These are phyloP conservation scores for Macrocentrus cingulum DNA, from an alignment of 1,140 invertebrate genomes.

Conservation along the genomic window DNA sequence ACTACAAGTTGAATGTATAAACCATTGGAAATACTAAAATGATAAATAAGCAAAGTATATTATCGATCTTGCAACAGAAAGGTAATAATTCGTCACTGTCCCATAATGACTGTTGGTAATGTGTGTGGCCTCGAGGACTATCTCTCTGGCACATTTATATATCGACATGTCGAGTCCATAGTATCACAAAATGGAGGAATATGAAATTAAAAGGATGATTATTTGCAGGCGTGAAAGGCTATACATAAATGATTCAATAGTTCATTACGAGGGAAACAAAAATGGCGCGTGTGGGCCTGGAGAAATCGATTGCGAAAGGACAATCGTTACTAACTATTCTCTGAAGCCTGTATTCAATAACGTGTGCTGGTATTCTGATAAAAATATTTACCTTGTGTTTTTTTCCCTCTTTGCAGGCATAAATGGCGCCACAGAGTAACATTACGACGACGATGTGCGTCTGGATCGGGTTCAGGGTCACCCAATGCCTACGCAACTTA, in stretches of 20 bases:
- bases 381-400: no score
- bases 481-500: slow-evolving; percentile 21
- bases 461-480: slow-evolving; percentile 18
- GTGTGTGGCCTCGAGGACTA: slow-evolving; percentile 13
- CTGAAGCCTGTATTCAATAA: background rate
- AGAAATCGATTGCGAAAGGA: slow-evolving; percentile 25
- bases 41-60: no score
- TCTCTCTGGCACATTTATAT: no score
- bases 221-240: slow-evolving; percentile 12
- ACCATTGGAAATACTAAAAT: background rate
- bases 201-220: slow-evolving; percentile 14
- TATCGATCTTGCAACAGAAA: no score
- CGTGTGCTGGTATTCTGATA: no score
- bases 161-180: slow-evolving; percentile 13
- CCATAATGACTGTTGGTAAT: slow-evolving; percentile 42
- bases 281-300: slow-evolving; percentile 16
- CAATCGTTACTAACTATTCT: slow-evolving; percentile 26
- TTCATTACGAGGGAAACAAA: slow-evolving; percentile 28
- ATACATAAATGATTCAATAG: slow-evolving; percentile 21
- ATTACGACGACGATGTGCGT: background rate
- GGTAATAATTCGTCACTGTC: slow-evolving; percentile 47
- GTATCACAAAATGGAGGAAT: slow-evolving; percentile 3
- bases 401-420: no score
- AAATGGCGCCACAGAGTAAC: slow-evolving; percentile 14
- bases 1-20: background rate